A percentile compares a stretch with the other conserved stretches of the same genome.
Conservation (phyloP, 1,140 invertebrate genomes). For the Homalodisca vitripennis region DNA sequence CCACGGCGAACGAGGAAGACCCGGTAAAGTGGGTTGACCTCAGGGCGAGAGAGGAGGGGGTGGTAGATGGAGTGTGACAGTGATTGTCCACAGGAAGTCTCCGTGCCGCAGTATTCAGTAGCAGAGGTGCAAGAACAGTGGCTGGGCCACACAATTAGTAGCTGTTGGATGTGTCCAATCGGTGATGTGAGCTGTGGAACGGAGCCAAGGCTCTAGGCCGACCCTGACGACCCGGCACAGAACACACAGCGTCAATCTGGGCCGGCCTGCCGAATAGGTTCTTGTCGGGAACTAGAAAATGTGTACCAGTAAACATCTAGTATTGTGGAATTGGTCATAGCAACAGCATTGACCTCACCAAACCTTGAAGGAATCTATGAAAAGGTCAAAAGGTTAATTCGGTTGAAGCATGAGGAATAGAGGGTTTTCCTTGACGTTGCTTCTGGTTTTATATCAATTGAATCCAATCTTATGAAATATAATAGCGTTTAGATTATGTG, state of each 20-base stretch:
- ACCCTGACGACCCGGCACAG: not conserved
- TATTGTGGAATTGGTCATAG: no score
- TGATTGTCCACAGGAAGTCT: not conserved
- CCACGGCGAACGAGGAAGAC: not conserved
- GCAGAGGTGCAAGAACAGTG: not conserved
- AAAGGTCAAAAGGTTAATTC: no score
- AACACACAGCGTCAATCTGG: not conserved
- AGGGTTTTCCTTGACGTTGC: no score
- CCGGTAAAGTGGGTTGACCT: not conserved
- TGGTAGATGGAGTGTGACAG: not conserved
- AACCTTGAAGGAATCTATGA: no score
- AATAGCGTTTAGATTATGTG: no score
- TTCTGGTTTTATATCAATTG: no score
- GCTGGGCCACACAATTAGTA: not conserved
- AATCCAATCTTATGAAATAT: no score
- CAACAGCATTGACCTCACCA: no score
- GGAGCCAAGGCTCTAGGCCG: not conserved
- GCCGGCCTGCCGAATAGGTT: not conserved
- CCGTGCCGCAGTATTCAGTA: no score
- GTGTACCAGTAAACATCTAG: no score
- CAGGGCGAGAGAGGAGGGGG: not conserved
- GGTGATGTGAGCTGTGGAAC: not conserved
- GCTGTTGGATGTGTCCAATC: not conserved
- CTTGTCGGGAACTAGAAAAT: no score
- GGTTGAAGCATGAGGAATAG: no score